phyloP scores from a whole-genome alignment of 2,797 vertebrate genomes.

The Darevskia nairensis region DNA sequence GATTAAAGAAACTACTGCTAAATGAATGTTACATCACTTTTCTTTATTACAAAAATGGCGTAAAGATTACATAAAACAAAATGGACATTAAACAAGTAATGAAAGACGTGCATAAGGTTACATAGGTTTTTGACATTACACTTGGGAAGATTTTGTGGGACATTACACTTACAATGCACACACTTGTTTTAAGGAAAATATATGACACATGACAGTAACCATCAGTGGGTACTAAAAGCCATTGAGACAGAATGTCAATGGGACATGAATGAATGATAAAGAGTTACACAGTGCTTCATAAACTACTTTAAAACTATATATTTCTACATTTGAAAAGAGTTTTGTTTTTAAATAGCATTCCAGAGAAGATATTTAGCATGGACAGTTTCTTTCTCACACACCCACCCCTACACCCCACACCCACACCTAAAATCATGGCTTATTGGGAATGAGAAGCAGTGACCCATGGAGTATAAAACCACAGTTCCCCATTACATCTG shows the following conservation, averaged over 20 bases:
- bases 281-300: constrained; percentile 13
- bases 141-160: constrained; percentile 59
- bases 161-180: constrained; percentile 64
- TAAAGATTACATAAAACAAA: constrained; percentile 66
- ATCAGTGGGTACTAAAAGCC: constrained; percentile 40
- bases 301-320: constrained; percentile 33
- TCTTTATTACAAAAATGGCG: constrained; percentile 80
- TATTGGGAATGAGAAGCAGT: background rate
- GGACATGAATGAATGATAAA: constrained; percentile 36
- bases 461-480: background rate
- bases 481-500: background rate
- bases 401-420: background rate
- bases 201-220: constrained; percentile 45
- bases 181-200: constrained; percentile 57
- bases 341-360: constrained; percentile 34
- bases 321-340: constrained; percentile 7
- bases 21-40: constrained; percentile 73
- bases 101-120: constrained; percentile 68
- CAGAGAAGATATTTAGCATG: constrained; percentile 1
- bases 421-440: background rate
- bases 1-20: constrained; percentile 78
- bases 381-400: constrained; percentile 4
- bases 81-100: constrained; percentile 69
- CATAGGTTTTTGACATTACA: constrained; percentile 68
- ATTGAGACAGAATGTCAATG: constrained; percentile 38